Conservation (phyloP, 2,797 vertebrate genomes). For the Pseudochirops cupreus region DNA sequence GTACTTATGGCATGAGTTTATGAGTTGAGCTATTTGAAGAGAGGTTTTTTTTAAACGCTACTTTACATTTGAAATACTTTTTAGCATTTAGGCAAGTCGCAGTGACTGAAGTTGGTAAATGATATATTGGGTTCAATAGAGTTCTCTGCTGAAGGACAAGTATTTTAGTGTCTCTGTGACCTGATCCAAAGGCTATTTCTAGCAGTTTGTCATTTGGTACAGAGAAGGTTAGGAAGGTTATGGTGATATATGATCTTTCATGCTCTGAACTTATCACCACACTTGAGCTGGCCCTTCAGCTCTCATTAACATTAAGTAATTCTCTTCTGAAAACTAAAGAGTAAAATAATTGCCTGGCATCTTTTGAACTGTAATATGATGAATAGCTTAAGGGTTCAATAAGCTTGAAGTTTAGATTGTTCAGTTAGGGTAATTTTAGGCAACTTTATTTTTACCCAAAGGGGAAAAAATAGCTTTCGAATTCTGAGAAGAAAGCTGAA, state of each 20-base stretch:
- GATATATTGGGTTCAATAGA: constrained; percentile 79
- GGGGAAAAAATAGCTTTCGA: constrained; percentile 55
- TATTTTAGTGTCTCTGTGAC: constrained; percentile 86
- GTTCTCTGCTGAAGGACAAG: constrained; percentile 84
- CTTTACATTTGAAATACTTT: constrained; percentile 79
- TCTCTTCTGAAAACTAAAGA: constrained; percentile 82
- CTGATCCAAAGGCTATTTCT: constrained; percentile 85
- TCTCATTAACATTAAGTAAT: constrained; percentile 82
- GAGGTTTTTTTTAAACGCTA: constrained; percentile 63
- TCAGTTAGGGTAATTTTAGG: constrained; percentile 54
- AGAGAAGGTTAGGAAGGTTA: constrained; percentile 88
- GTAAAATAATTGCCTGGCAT: constrained; percentile 60
- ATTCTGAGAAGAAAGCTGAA: constrained; percentile 62
- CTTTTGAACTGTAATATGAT: constrained; percentile 39
- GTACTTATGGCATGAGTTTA: constrained; percentile 50
- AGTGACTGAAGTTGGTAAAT: constrained; percentile 79
- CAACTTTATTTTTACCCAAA: constrained; percentile 58
- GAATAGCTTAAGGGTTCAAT: constrained; percentile 57
- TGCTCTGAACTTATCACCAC: constrained; percentile 77
- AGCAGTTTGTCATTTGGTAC: constrained; percentile 87
- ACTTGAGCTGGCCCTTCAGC: constrained; percentile 80
- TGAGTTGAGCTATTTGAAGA: constrained; percentile 68
- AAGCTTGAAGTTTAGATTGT: constrained; percentile 53
- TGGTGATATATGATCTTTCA: constrained; percentile 83
- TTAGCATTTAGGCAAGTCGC: constrained; percentile 75